Evolutionary conservation across 1,140 invertebrate genomes (phyloP).

Genomic region (Leptinotarsa texana): DNA sequence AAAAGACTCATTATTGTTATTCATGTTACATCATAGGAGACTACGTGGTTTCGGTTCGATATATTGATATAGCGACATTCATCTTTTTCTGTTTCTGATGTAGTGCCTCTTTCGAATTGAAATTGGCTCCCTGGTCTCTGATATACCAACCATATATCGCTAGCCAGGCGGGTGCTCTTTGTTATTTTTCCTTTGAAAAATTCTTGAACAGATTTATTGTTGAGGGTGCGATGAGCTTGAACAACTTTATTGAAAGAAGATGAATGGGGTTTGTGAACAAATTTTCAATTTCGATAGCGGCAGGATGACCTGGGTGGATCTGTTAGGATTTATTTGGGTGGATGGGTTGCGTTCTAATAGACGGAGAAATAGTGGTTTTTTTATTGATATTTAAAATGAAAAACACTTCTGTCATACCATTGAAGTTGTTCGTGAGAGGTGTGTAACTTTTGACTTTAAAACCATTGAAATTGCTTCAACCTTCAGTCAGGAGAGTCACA

Average conservation of each 20-base stretch:
- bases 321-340: too few species aligned
- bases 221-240: background rate
- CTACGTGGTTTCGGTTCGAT: background rate
- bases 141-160: background rate
- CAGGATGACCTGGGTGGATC: too few species aligned
- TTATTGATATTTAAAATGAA: too few species aligned
- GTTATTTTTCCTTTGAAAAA: background rate
- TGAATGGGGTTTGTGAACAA: background rate
- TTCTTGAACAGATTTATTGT: conserved; percentile 1
- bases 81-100: background rate
- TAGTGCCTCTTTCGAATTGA: background rate
- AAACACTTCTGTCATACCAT: too few species aligned
- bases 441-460: too few species aligned
- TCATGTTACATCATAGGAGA: background rate
- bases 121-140: background rate
- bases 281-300: background rate
- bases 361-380: too few species aligned
- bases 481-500: too few species aligned
- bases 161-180: background rate
- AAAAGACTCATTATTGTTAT: background rate
- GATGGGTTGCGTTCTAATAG: too few species aligned
- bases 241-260: conserved; percentile 1
- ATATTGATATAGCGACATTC: background rate
- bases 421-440: too few species aligned
- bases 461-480: too few species aligned